Base-by-base conservation (phyloP, 2,888 invertebrate genomes). In the Zhengitettix transpicula region DNA sequence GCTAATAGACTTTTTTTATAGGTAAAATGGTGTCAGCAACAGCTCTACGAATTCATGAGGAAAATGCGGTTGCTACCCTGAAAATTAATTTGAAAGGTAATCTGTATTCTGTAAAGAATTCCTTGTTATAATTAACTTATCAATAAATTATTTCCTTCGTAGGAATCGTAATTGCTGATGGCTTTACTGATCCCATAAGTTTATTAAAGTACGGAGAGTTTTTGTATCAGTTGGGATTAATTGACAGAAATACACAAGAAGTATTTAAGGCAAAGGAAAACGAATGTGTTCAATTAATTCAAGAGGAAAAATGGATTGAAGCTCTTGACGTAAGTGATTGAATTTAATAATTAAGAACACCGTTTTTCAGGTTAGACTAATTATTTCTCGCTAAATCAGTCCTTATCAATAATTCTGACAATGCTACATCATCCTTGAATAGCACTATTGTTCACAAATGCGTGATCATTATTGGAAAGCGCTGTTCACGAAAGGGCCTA, bases 171-270 rank as follows among this genome's bases (percentile, higher is more conserved):
- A 89, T 91, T 65, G 90, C 90, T 1, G 89, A 90, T 72, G 90
- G 90, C 0, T 73, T 88, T 0, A 82, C 83, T 61, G 90, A 91
- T 73, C 90, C 90, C 0, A 76, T 80, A 62, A 81, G 89, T 72
- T 89, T 90, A 71, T 69, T 89, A 8, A 72, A 83, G 11, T 90
- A 90, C 69, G 82, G 86, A 1, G 84, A 87, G 68, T 89, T 89
- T 72, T 77, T 91, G 58, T 87, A 88, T 68, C 87, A 89, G 70
- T 73, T 87, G 59, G 90, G 90, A 0, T 73, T 87, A 16, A 74
- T 86, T 61, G 86, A 85, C 71, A 73, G 74, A 64, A 82, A 82
- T 67, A 82, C 81, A 9, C 78, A 78, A 61, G 70, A 77, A 51
- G 63, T 76, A 40, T 84, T 90, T 67, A 76, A 82, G 59, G 68